Conservation (phyloP, 2,797 vertebrate species). For the Chrosomus eos region DNA sequence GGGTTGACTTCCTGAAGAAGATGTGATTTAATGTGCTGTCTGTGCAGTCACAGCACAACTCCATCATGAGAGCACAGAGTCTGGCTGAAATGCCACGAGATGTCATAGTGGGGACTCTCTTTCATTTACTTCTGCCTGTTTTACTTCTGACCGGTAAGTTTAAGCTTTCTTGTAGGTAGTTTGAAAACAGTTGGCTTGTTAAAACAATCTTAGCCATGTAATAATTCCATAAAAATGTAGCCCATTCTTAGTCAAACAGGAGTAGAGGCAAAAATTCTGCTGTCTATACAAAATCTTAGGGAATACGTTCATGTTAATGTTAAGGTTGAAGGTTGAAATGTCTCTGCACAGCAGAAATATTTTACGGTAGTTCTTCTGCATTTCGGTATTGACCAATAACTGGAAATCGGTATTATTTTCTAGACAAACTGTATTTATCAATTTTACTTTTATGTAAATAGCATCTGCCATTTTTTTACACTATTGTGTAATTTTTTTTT, state of each 20-base stretch:
- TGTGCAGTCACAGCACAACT: conserved; percentile 11
- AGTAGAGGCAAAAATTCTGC: neutral
- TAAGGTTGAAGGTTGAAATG: neutral
- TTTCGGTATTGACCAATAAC: neutral
- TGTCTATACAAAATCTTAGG: neutral
- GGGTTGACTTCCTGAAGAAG: conserved; percentile 16
- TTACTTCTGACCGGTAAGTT: conserved; percentile 74
- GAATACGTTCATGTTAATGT: neutral
- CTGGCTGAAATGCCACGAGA: conserved; percentile 65
- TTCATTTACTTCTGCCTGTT: conserved; percentile 70
- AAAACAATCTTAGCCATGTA: neutral
- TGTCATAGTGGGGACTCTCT: conserved; percentile 68
- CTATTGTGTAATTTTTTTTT: neutral
- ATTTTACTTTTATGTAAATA: neutral
- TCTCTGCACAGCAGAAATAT: neutral
- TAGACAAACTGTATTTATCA: neutral
- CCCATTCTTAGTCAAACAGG: neutral
- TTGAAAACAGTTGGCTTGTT: neutral
- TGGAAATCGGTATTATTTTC: neutral
- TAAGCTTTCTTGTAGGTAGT: neutral
- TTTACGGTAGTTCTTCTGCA: neutral
- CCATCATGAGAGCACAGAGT: conserved; percentile 13
- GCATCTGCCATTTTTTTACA: neutral
- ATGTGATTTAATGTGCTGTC: conserved; percentile 12
- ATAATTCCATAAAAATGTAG: neutral